These are phyloP conservation scores for Oxycera nigricornis DNA, from an alignment of 2,888 invertebrate genomes.

Conservation along the genomic window DNA sequence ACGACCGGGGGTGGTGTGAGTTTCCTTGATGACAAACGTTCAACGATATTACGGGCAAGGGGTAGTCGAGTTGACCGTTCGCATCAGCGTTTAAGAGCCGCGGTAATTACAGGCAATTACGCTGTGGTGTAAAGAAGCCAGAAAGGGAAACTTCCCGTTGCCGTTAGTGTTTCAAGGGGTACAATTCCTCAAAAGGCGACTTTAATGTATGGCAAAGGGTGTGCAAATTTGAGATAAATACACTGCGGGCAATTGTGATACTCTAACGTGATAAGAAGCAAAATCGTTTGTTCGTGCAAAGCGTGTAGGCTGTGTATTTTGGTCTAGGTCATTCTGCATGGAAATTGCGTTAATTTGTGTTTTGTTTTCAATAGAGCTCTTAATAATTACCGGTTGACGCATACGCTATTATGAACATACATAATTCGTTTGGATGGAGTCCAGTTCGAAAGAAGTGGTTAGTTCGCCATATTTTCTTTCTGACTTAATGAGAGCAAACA, in stretches of 20 bases:
- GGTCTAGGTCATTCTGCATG: slow-evolving; percentile 32
- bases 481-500: too few species aligned
- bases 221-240: slow-evolving; percentile 48
- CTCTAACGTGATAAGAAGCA: slow-evolving; percentile 29
- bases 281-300: slow-evolving; percentile 31
- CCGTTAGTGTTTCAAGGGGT: slow-evolving; percentile 4
- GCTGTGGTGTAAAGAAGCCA: slow-evolving; percentile 24
- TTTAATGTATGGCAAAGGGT: slow-evolving; percentile 33
- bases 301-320: slow-evolving; percentile 2
- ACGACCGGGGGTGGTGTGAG: not conserved
- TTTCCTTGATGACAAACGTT: slow-evolving; percentile 34
- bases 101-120: slow-evolving; percentile 46
- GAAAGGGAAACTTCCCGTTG: slow-evolving; percentile 34
- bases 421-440: too few species aligned
- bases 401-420: slow-evolving; percentile 21
- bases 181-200: slow-evolving; percentile 15
- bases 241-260: slow-evolving; percentile 43
- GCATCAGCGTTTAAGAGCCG: slow-evolving; percentile 41
- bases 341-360: slow-evolving; percentile 33
- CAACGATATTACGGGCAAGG: slow-evolving; percentile 34
- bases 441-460: too few species aligned
- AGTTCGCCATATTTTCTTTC: too few species aligned
- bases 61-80: slow-evolving; percentile 35
- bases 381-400: slow-evolving; percentile 38
- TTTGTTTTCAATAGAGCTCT: slow-evolving; percentile 39